Evolutionary conservation across 2,797 vertebrate genomes (phyloP), one percentile per base, ranked within the genome.

Genomic region (Pipistrellus pipistrellus): DNA sequence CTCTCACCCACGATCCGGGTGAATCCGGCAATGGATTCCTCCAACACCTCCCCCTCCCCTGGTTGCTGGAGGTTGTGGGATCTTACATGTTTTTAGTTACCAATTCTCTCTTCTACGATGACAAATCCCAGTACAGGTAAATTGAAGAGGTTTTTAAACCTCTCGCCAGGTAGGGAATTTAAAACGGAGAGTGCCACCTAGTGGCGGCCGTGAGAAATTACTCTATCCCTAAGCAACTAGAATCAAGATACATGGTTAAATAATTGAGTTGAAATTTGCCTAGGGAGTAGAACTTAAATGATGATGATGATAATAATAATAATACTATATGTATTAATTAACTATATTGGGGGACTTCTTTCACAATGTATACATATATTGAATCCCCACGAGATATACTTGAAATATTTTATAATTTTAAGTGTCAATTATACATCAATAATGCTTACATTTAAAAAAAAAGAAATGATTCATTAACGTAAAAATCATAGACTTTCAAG

Each of bases 401-500:
- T 84, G 51, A 76, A 68, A 69, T 59, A 23, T 78, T 38, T 85
- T 71, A 72, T 48, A 66, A 68, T 75, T 64, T 75, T 72, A 48
- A 68, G 35, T 30, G 68, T 73, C 84, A 27, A 32, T 72, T 81
- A 53, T 23, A 57, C 25, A 8, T 59, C 78, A 69, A 12, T 77
- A 57, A 83, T 76, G 11, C n/a, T 77, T 64, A 88, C 64, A 7
- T 25, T 72, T 57, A 66, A 32, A 25, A 32, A 55, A 32, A 68
- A 46, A 51, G 7, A 44, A 14, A 80, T 3, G 21, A 17, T 32
- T 27, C 48, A 46, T 30, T 35, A 66, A 35, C 1, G 3, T 23
- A 1, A 5, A 44, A 46, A 46, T 20, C 13, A 25, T 13, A 55
- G 30, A 44, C 44, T 57, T 53, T 59, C 46, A 59, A 83, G 44